Conservation (phyloP, 1,140 invertebrate species). For the Vollenhovia emeryi region DNA sequence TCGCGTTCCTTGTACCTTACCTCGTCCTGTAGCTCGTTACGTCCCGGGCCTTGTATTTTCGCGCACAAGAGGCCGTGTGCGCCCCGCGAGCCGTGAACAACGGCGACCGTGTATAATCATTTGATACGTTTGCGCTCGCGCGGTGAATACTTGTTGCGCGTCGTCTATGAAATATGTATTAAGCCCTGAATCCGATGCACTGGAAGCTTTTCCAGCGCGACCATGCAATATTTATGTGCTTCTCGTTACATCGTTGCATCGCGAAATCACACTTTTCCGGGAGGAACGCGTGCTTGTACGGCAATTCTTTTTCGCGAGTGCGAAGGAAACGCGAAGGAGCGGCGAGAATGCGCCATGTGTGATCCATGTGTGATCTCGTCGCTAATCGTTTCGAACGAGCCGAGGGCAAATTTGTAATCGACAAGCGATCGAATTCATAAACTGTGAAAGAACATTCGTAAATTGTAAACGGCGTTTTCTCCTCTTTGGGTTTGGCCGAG, state of each 20-base stretch:
- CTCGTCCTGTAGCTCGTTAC: not conserved
- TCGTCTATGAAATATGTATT: slow-evolving; percentile 56
- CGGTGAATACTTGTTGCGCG: slow-evolving; percentile 58
- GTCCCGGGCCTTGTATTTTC: slow-evolving; percentile 16
- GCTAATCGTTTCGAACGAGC: not conserved
- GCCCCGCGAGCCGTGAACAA: slow-evolving; percentile 32
- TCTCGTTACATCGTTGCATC: slow-evolving; percentile 51
- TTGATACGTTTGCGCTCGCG: slow-evolving; percentile 54
- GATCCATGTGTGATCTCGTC: not conserved
- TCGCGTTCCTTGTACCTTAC: not conserved
- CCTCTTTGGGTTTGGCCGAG: not conserved
- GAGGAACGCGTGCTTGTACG: slow-evolving; percentile 1
- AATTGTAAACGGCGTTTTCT: too few species aligned
- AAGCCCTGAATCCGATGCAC: slow-evolving; percentile 55
- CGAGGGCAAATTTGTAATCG: not conserved
- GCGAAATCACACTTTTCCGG: slow-evolving; percentile 53
- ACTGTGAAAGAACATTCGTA: not conserved
- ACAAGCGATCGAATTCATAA: not conserved
- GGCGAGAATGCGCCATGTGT: slow-evolving; percentile 49
- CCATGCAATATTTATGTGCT: slow-evolving; percentile 59
- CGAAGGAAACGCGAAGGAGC: slow-evolving; percentile 8
- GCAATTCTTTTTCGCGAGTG: slow-evolving; percentile 34
- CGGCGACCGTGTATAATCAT: slow-evolving; percentile 50
- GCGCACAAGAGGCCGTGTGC: slow-evolving; percentile 3
- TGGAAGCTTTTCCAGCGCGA: slow-evolving; percentile 58